Evolutionary conservation across 1,140 invertebrate genomes (phyloP).

Genomic region (Ganaspis sp.): DNA sequence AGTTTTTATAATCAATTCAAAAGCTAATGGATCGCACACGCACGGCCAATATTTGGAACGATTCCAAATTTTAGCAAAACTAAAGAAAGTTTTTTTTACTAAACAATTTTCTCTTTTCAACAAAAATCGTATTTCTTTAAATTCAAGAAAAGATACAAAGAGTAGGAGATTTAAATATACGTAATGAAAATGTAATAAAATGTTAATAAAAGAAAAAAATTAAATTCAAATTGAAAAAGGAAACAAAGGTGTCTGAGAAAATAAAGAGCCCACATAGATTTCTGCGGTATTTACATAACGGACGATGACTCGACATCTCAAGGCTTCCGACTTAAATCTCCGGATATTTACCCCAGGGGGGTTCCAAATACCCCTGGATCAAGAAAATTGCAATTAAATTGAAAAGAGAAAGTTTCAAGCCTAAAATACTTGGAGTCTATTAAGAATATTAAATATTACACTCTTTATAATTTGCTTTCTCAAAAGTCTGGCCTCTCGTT

Average conservation of each 20-base stretch:
- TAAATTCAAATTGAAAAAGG: background rate
- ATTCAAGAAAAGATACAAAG: background rate
- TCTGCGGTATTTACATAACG: conserved; percentile 26
- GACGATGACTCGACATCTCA: conserved; percentile 3
- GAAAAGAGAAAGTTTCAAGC: background rate
- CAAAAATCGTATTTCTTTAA: background rate
- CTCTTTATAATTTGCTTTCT: too few species aligned
- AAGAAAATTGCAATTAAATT: conserved; percentile 25
- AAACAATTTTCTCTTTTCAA: background rate
- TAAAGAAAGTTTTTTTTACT: background rate
- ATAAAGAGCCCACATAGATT: conserved; percentile 22
- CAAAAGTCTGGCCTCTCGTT: too few species aligned
- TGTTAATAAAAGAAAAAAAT: background rate
- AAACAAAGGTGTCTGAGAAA: conserved; percentile 18
- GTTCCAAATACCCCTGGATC: conserved; percentile 7
- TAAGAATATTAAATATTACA: too few species aligned
- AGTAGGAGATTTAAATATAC: background rate
- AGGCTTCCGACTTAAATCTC: background rate
- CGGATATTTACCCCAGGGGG: background rate
- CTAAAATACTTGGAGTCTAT: background rate
- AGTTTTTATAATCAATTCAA: background rate
- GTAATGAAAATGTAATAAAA: background rate
- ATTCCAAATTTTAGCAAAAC: background rate
- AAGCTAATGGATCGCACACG: background rate
- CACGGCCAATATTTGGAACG: background rate